Evolutionary conservation across 2,113 vertebrate genomes (phyloP).

Genomic region (Lepisosteus osseus): DNA sequence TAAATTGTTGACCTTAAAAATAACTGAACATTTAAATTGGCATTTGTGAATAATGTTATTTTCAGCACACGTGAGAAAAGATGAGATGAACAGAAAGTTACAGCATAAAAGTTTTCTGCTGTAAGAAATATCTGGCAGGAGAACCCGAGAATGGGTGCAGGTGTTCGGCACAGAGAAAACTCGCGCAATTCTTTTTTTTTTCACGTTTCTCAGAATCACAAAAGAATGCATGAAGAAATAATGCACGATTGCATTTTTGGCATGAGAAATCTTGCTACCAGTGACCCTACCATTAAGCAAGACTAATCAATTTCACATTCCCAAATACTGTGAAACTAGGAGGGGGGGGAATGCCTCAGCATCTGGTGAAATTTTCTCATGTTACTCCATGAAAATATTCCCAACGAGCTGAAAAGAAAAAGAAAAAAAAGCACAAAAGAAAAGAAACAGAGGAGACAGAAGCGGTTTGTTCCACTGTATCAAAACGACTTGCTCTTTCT

Average conservation of each 20-base stretch:
- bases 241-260: conserved; percentile 27
- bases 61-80: neutral
- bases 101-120: too few species aligned
- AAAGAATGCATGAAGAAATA: conserved; percentile 25
- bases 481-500: neutral
- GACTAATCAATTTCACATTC: conserved; percentile 35
- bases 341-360: conserved; percentile 14
- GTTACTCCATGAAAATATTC: conserved; percentile 23
- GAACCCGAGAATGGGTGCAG: neutral
- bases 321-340: conserved; percentile 17
- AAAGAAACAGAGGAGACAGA: neutral
- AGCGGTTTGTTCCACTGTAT: neutral
- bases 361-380: conserved; percentile 21
- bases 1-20: neutral
- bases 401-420: neutral
- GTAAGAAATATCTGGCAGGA: neutral
- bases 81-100: too few species aligned
- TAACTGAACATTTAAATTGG: neutral
- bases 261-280: conserved; percentile 7
- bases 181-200: conserved; percentile 4
- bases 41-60: neutral
- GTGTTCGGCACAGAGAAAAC: neutral
- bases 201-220: conserved; percentile 10
- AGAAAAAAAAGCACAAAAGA: neutral
- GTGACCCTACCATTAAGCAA: conserved; percentile 25